A percentile compares a stretch with the other conserved stretches of the same genome.
Conservation (phyloP, 2,888 invertebrate species). For the Boloria selene region DNA sequence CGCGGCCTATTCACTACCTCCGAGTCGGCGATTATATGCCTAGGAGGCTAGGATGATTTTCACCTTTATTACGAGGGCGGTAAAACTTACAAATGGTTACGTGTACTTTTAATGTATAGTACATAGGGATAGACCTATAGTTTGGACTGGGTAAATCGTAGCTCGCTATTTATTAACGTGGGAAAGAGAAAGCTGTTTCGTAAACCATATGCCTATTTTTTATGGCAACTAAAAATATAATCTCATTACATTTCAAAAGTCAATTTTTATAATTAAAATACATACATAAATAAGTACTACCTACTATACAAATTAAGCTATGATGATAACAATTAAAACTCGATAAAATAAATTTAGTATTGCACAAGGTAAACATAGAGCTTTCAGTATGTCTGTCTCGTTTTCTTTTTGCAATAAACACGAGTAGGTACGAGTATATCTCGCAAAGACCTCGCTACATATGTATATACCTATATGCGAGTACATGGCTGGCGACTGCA, state of each 20-base stretch:
- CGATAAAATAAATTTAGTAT: no score
- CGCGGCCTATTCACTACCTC: constrained; percentile 39
- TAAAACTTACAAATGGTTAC: constrained; percentile 32
- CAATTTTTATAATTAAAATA: no score
- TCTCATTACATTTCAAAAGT: no score
- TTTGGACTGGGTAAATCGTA: constrained; percentile 14
- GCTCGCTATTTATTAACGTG: constrained; percentile 11
- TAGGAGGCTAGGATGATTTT: constrained; percentile 27
- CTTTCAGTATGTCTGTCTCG: constrained; percentile 15
- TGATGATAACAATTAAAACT: no score
- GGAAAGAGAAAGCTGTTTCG: constrained; percentile 2
- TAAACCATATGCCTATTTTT: neutral
- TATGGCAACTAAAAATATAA: no score
- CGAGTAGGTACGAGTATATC: neutral
- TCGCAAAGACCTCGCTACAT: constrained; percentile 24
- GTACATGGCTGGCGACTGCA: constrained; percentile 40
- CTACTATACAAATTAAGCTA: no score
- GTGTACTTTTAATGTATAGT: constrained; percentile 25
- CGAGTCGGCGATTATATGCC: constrained; percentile 27
- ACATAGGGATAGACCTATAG: constrained; percentile 24
- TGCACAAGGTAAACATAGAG: no score
- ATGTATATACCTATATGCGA: constrained; percentile 21
- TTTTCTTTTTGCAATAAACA: constrained; percentile 6
- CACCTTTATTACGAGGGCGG: constrained; percentile 27
- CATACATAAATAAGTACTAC: no score